Evolutionary conservation across 2,888 invertebrate species (phyloP).

Genomic region (Prosopocoilus inquinatus): DNA sequence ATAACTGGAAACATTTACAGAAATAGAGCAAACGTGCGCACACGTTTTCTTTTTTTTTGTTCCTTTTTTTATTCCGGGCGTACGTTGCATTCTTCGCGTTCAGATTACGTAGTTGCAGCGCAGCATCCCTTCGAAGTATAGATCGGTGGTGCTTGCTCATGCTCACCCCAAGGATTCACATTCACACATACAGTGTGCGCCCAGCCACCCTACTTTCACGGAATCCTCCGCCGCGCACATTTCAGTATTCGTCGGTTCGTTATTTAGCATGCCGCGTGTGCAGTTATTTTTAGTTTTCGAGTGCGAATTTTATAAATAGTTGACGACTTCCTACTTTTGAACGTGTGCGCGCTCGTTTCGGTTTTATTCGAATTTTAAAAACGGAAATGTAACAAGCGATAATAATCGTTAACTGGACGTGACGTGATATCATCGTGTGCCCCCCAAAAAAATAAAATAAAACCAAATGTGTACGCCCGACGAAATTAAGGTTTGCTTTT

Average conservation of each 20-base stretch:
- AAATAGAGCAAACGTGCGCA: not conserved
- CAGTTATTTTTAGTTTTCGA: not conserved
- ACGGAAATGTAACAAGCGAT: slow-evolving; percentile 2
- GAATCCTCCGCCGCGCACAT: not conserved
- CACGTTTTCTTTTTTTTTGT: too few relatives aligned
- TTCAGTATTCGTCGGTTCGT: not conserved
- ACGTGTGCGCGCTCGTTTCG: not conserved
- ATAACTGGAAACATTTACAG: not conserved
- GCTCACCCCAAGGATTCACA: not conserved
- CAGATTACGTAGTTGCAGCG: not conserved
- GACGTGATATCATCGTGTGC: not conserved
- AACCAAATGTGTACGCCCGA: slow-evolving; percentile 52
- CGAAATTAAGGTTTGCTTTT: slow-evolving; percentile 50
- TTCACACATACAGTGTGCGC: too few relatives aligned
- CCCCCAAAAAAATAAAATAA: not conserved
- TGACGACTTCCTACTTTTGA: not conserved
- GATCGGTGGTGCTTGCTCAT: too few relatives aligned
- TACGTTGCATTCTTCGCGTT: not conserved
- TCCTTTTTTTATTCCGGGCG: not conserved
- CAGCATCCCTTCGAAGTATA: not conserved
- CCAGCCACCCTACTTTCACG: not conserved
- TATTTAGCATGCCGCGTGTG: not conserved
- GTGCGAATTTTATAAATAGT: not conserved
- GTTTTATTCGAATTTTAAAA: not conserved
- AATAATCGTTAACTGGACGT: not conserved